Base-by-base conservation (phyloP, 1,140 invertebrate genomes). In the Pseudomyrmex pallidus region DNA sequence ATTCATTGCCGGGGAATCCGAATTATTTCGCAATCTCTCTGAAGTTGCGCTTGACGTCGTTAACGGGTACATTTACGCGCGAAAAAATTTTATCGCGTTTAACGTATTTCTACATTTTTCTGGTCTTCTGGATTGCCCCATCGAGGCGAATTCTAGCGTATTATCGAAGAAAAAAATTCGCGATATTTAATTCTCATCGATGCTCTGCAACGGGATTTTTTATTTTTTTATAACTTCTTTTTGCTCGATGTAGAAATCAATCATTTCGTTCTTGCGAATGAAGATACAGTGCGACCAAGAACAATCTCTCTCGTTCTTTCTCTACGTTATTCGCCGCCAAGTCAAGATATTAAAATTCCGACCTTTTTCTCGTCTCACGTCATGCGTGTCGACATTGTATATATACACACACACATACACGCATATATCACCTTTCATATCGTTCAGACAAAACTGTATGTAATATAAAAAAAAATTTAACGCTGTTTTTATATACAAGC, bases 271-370 rank as follows among this genome's bases (percentile, higher is more conserved):
- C 20, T 25, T 54, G 57, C 63, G 46, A 84, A 72, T 68, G 62
- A 46, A 84, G 74, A 76, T 77, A 82, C 68, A 78, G 35, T 73
- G 52, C 56, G 48, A 54, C 76, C 78, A 77, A 82, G 85, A 87
- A 87, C 66, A 87, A 78, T 54, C 35, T 35, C 5, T 35, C 7
- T 35, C 5, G 35, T 35, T 35, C 35, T 35, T 35, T 35, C 35
- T 35, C 35, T 35, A 35, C 35, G 5, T 7, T 35, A 35, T 35
- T 35, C 35, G 35, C 35, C 82, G 83, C 61, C 82, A 76, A 87
- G 74, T 50, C 64, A 82, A 82, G 76, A 85, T 88, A 88, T 88
- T 88, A 88, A 88, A 88, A 88, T 88, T 87, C 72, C 64, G 57
- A 73, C 52, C 54, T 62, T 84, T 56, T 62, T 35, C 10, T 5